Percentiles rank a stretch among this genome's conserved stretches.
Evolutionary conservation across 2,888 invertebrate species (phyloP).

Genomic region (Dugesia japonica): DNA sequence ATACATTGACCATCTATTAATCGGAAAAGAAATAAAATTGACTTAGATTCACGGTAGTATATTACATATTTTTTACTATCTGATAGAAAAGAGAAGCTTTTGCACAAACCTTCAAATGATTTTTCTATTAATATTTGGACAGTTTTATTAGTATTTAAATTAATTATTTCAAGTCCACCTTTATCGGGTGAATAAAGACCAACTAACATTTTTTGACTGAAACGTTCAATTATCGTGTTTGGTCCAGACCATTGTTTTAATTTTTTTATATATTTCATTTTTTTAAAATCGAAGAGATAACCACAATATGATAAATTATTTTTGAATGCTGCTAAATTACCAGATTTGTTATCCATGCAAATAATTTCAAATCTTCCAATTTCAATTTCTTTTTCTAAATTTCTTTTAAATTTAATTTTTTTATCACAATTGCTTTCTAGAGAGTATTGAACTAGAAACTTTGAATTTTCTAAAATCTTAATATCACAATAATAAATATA

Average conservation of each 20-base stretch:
- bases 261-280: neutral
- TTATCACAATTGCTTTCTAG: neutral
- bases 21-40: constrained; percentile 25
- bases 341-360: neutral
- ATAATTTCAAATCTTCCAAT: neutral
- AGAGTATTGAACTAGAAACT: neutral
- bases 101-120: constrained; percentile 86
- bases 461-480: neutral
- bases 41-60: constrained; percentile 72
- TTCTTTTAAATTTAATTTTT: neutral
- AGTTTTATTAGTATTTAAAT: constrained; percentile 71
- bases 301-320: neutral
- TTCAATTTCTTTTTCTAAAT: neutral
- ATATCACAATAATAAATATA: neutral
- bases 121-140: constrained; percentile 71
- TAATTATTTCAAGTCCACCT: constrained; percentile 74
- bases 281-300: neutral
- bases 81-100: constrained; percentile 83
- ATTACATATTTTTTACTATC: constrained; percentile 78
- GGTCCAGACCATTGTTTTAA: neutral
- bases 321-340: neutral
- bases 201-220: constrained; percentile 54
- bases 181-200: constrained; percentile 76
- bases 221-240: constrained; percentile 30
- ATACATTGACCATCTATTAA: constrained; percentile 73